Evolutionary conservation across 2,113 vertebrate species (phyloP), one percentile per base, ranked within the genome.

Genomic region (Pteronura brasiliensis): DNA sequence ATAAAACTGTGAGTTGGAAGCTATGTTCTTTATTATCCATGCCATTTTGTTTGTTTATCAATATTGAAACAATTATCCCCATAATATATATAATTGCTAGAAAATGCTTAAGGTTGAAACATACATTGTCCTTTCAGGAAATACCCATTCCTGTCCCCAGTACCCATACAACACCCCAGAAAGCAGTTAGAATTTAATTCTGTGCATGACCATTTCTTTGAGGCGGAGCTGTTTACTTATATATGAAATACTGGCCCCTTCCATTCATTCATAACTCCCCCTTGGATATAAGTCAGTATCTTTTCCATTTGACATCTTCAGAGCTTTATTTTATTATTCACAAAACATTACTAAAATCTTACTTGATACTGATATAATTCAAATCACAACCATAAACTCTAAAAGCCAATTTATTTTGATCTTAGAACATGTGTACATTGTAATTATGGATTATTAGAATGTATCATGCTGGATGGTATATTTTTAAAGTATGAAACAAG

Each of bases 121-220:
- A 69, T 23, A 17, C 27, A 59, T n/a, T 86, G 3, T 15, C 44
- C 4, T 57, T 4, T 23, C 15, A 55, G 34, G 25, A 71, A 34
- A 27, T 17, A 31, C 13, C 13, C 2, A 1, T 34, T 15, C 4
- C 14, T 55, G 1, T 34, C 15, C 12, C 25, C 15, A 25, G 2
- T 4, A 59, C 7, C 4, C 3, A 1, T 5, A 20, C 2, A 13
- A 31, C 27, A 44, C 7, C 21, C 23, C 12, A 47, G 14, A 27
- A 61, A 12, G 14, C 59, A 71, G 47, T 63, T 29, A 2, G 10
- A 47, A 71, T 84, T 36, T 34, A 65, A 36, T 94, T 80, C 29
- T 71, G 5, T 8, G 25, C 47, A 39, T 2, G 6, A 31, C 42
- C 29, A 29, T 23, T 42, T 67, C 17, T 47, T 39, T 29, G 12